These are phyloP conservation scores for Mythimna impura DNA, from an alignment of 2,888 invertebrate species.

Conservation along the genomic window DNA sequence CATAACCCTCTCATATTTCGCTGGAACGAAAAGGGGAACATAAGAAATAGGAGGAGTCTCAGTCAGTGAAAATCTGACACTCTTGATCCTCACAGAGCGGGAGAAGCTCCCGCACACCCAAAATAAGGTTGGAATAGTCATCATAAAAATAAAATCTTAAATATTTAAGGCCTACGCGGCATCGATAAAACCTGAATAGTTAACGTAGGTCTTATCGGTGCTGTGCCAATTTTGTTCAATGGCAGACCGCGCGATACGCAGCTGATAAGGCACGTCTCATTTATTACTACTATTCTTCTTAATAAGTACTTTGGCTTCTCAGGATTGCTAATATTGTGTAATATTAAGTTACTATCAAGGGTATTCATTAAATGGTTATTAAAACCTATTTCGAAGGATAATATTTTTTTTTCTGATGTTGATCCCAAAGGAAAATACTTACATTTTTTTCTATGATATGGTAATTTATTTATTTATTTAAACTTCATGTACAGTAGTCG, in stretches of 20 bases:
- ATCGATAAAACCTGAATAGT: too few species aligned
- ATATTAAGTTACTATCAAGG: slow-evolving; percentile 20
- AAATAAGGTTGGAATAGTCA: background rate
- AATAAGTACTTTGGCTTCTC: slow-evolving; percentile 1
- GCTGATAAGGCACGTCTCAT: slow-evolving; percentile 46
- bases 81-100: too few species aligned
- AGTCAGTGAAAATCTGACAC: too few species aligned
- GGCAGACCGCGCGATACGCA: slow-evolving; percentile 37
- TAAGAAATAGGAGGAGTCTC: too few species aligned
- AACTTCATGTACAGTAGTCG: too few species aligned
- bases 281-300: slow-evolving; percentile 23
- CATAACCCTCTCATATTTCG: too few species aligned
- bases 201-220: slow-evolving; percentile 39
- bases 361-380: slow-evolving; percentile 24
- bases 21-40: too few species aligned
- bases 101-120: too few species aligned
- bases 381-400: background rate
- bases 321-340: slow-evolving; percentile 32
- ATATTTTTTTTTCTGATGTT: too few species aligned
- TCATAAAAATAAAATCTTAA: background rate
- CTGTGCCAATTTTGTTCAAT: slow-evolving; percentile 52
- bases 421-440: too few species aligned
- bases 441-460: too few species aligned
- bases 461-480: too few species aligned
- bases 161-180: slow-evolving; percentile 4